phyloP scores from a whole-genome alignment of 2,113 vertebrate species.

The Speoplatyrhinus poulsoni region DNA sequence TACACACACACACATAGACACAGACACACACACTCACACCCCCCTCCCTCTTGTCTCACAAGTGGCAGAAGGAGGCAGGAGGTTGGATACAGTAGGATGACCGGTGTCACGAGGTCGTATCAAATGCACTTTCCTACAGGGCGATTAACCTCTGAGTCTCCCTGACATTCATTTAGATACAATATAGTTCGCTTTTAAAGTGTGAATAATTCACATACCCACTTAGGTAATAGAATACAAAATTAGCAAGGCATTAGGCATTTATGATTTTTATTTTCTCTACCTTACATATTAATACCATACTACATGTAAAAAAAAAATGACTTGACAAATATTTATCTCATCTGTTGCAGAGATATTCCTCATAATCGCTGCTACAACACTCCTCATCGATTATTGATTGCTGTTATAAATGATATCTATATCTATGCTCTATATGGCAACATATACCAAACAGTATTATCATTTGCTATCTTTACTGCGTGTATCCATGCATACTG shows the following conservation, averaged over 20 bases:
- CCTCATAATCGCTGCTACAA: slow-evolving; percentile 48
- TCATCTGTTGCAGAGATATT: slow-evolving; percentile 37
- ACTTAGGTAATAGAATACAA: slow-evolving; percentile 64
- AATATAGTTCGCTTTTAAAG: slow-evolving; percentile 46
- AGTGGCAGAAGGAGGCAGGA: neutral
- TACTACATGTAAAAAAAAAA: slow-evolving; percentile 64
- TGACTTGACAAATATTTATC: slow-evolving; percentile 61
- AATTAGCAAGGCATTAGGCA: slow-evolving; percentile 68
- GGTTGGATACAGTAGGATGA: slow-evolving; percentile 7
- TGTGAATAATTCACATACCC: slow-evolving; percentile 60
- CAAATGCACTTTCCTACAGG: slow-evolving; percentile 35
- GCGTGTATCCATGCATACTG: neutral
- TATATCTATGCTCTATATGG: slow-evolving; percentile 20
- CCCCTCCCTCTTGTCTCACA: slow-evolving; percentile 5
- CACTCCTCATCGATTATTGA: slow-evolving; percentile 49
- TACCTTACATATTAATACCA: slow-evolving; percentile 64
- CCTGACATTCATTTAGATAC: slow-evolving; percentile 59
- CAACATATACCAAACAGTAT: slow-evolving; percentile 9
- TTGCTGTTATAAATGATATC: slow-evolving; percentile 19
- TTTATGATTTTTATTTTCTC: slow-evolving; percentile 51
- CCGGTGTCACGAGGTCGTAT: slow-evolving; percentile 13
- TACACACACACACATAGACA: neutral
- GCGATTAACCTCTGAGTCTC: slow-evolving; percentile 47
- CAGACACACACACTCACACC: neutral
- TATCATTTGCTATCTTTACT: slow-evolving; percentile 1